Evolutionary conservation across 1,140 invertebrate species (phyloP).

Genomic region (Nixonia krombeini): DNA sequence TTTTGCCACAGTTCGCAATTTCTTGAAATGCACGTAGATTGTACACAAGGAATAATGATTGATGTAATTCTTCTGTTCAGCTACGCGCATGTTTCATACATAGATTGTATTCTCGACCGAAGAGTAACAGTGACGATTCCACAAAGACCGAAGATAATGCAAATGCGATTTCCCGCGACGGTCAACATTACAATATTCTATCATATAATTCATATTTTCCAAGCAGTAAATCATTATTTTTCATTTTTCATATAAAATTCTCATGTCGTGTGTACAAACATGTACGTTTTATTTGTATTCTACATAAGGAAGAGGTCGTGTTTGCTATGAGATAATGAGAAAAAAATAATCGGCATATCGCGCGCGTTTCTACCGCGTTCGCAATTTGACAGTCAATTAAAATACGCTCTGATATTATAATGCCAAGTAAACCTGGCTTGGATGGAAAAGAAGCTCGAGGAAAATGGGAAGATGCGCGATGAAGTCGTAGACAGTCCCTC

Average conservation of each 20-base stretch:
- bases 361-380: too few species aligned
- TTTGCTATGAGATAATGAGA: too few species aligned
- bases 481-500: slow-evolving; percentile 4
- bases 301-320: not conserved
- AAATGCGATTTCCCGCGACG: not conserved
- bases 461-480: slow-evolving; percentile 7
- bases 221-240: not conserved
- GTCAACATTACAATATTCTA: not conserved
- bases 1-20: slow-evolving; percentile 24
- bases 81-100: not conserved
- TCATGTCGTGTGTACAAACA: not conserved
- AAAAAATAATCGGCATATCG: too few species aligned
- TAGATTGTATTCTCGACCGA: not conserved
- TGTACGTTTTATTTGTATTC: not conserved
- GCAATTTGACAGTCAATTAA: not conserved
- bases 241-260: not conserved
- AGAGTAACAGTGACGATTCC: too few species aligned
- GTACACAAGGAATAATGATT: not conserved
- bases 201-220: not conserved
- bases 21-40: not conserved
- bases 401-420: not conserved
- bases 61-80: too few species aligned
- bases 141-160: not conserved
- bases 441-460: slow-evolving; percentile 2
- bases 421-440: not conserved